These are phyloP conservation scores for Clivina fossor DNA, from an alignment of 2,888 invertebrate species.

Conservation along the genomic window DNA sequence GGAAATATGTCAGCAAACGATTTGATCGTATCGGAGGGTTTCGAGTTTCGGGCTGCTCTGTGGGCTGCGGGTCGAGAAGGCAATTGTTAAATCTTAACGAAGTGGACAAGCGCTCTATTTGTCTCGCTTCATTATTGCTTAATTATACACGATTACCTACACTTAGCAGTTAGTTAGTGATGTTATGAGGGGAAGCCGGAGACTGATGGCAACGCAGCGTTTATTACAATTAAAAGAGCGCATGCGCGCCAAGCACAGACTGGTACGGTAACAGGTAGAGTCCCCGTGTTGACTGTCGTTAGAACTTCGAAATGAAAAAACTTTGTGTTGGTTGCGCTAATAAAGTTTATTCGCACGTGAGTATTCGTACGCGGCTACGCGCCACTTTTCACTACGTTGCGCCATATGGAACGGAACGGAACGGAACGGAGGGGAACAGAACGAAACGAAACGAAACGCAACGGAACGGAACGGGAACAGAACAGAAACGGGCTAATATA, in stretches of 20 bases:
- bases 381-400: neutral
- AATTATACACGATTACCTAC: constrained; percentile 25
- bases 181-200: neutral
- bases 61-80: neutral
- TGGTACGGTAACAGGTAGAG: too few species aligned
- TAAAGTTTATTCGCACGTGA: constrained; percentile 28
- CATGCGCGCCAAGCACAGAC: neutral
- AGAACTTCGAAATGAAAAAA: constrained; percentile 31
- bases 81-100: constrained; percentile 9
- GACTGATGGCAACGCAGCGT: constrained; percentile 6
- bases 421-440: too few species aligned
- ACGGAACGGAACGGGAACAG: neutral
- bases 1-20: constrained; percentile 17
- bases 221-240: constrained; percentile 19
- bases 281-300: too few species aligned
- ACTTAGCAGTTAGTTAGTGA: constrained; percentile 17
- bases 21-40: too few species aligned
- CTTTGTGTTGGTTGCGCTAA: constrained; percentile 21
- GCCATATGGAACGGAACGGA: neutral
- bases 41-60: too few species aligned
- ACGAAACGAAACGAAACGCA: too few species aligned
- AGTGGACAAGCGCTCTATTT: constrained; percentile 12
- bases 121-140: constrained; percentile 12
- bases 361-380: neutral
- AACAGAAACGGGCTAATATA: constrained; percentile 19